Evolutionary conservation across 2,888 invertebrate genomes (phyloP), one percentile per base, ranked within the genome.

Genomic region (Nymphalis c-album): DNA sequence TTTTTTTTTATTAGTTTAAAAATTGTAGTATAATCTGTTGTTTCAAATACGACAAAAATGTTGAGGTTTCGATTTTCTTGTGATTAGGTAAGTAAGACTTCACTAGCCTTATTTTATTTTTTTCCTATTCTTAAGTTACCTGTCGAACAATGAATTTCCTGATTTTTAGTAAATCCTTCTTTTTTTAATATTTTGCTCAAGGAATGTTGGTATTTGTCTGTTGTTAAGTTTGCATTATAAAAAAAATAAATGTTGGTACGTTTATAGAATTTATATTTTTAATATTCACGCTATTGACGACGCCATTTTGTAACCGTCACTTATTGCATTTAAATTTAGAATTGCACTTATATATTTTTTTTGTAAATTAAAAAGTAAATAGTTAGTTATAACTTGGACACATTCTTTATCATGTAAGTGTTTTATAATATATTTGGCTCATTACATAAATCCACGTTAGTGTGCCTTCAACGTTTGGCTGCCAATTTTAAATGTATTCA

Each of bases 401-500:
- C 57, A 66, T 79, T 81, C 74, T 64, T 63, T 73, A 72, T 69
- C 78, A 75, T 75, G 76, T 78, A 70, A 59, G 60, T 69, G 59
- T 71, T 62, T 63, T 59, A 53, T 67, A 53, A 57, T 70, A 69
- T 26, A 58, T 69, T 63, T 67, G 58, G 64, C 67, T 67, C 70
- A 71, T 71, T 72, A 69, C 48, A 55, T 58, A 67, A 68, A 62
- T 74, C 71, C 63, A 73, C 68, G 69, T 77, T 77, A 77, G 79
- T 80, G 87, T 89, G 89, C 88, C 89, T 90, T 89, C 78, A 71
- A 73, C 76, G 50, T 80, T 85, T 80, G 80, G 85, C 85, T 83
- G 79, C 79, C 66, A 67, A 57, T 75, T 69, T 72, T 73, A 71
- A 74, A 79, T 82, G 79, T 83, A 82, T 83, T 82, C 81, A 82